Evolutionary conservation across 2,113 vertebrate genomes (phyloP), one percentile per base, ranked within the genome.

Genomic region (Pavo muticus): DNA sequence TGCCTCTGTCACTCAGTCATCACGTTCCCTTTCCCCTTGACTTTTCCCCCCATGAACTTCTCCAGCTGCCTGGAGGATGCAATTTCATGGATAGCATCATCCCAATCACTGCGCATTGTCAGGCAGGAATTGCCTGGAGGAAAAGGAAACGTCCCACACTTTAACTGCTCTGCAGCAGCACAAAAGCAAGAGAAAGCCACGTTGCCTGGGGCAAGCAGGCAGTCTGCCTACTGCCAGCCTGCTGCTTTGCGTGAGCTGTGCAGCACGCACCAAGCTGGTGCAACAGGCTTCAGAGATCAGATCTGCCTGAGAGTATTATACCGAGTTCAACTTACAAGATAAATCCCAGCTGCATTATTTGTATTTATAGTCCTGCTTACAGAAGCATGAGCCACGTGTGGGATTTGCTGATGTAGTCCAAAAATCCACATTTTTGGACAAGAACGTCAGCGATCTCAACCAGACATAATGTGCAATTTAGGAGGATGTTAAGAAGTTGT

Each of bases 311-410:
- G 86, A 95, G 90, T 69, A 95, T 95, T 91, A 95, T 14, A 92
- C 25, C 0, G 20, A 90, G 91, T 91, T 65, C 88, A 94, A 93
- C 83, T 72, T 84, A 82, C 48, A 90, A 72, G 92, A 93, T 91
- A 95, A 96, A 97, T 93, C 94, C 90, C 91, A 95, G 90, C 93
- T 96, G 95, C 73, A 54, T 95, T 95, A 91, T 94, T 95, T 93
- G 88, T 95, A 97, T 95, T 95, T 96, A 96, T 95, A 95, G 96
- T 82, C 92, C 93, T 93, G 94, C 94, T 96, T 95, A 97, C 75
- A 95, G 85, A 95, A 94, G 93, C 93, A 95, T 42, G 76, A 97
- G 88, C 70, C 91, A 94, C 76, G 3, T 87, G 90, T 87, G 54
- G 83, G 88, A 96, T 94, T 94, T 95, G 94, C 94, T 97, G 95